A percentile compares a stretch with the other conserved stretches of the same genome.
Evolutionary conservation across 2,888 invertebrate species (phyloP).

Genomic region (Cephus runcator): DNA sequence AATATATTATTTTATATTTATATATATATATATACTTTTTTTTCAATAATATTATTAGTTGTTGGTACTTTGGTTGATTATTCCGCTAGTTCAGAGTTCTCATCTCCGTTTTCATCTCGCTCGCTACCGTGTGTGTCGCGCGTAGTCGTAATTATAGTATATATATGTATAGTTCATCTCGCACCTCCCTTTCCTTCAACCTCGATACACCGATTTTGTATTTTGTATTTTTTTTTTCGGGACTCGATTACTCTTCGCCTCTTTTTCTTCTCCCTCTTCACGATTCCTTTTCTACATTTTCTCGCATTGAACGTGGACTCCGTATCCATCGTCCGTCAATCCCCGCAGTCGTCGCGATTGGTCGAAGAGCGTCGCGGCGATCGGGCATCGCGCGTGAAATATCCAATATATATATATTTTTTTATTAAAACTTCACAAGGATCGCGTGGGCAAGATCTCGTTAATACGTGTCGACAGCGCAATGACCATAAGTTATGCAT

Average conservation of each 20-base stretch:
- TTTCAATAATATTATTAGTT: conserved; percentile 65
- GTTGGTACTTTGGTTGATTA: conserved; percentile 79
- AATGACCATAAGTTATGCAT: too few relatives aligned
- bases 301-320: too few relatives aligned
- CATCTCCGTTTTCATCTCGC: conserved; percentile 49
- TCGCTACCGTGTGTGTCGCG: conserved; percentile 27
- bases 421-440: neutral
- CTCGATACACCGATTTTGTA: too few relatives aligned
- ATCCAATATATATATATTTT: conserved; percentile 32
- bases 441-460: too few relatives aligned
- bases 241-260: too few relatives aligned
- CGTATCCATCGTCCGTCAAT: too few relatives aligned
- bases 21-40: conserved; percentile 36
- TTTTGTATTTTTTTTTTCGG: too few relatives aligned
- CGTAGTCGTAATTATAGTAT: conserved; percentile 12
- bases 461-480: too few relatives aligned
- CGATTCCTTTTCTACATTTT: conserved; percentile 4
- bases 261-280: neutral
- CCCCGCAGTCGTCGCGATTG: conserved; percentile 19
- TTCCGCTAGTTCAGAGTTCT: conserved; percentile 68
- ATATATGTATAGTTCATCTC: neutral
- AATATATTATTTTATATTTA: conserved; percentile 34
- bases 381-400: conserved; percentile 45
- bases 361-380: conserved; percentile 19
- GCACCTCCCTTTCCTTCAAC: neutral